These are phyloP conservation scores for Brachionus asplanchnoidis DNA, from an alignment of 1,140 invertebrate genomes.

Conservation along the genomic window DNA sequence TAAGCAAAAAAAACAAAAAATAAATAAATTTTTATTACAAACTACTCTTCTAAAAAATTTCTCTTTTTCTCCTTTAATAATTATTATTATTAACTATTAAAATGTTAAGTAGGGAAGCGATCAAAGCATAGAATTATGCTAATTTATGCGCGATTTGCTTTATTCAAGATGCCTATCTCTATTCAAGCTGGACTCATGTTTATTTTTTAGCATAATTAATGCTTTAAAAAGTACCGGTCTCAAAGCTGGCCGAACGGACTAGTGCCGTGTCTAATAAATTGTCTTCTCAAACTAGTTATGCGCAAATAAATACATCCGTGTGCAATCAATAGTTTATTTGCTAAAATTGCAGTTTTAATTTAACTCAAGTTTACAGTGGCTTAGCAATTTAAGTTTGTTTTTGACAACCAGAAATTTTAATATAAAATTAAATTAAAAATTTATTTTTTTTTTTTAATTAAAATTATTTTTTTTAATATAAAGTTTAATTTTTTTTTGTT, in stretches of 20 bases:
- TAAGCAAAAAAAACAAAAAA: not conserved
- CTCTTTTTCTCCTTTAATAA: not conserved
- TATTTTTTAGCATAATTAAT: not conserved
- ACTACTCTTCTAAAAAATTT: not conserved
- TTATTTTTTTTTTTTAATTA: no score
- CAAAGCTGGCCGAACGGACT: not conserved
- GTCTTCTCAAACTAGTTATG: not conserved
- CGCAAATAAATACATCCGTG: no score
- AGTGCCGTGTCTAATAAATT: not conserved
- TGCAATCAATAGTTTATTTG: no score
- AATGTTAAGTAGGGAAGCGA: not conserved
- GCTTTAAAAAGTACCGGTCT: not conserved
- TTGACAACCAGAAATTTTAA: no score
- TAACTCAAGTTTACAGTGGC: no score
- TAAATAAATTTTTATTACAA: not conserved
- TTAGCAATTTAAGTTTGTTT: no score
- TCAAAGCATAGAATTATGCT: not conserved
- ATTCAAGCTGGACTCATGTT: not conserved
- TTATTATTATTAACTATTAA: constrained; percentile 1
- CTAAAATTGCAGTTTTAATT: no score
- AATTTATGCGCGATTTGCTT: not conserved
- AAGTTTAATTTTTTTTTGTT: no score
- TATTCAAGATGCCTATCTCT: not conserved
- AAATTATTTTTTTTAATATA: no score
- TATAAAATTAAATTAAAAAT: no score